Base-by-base conservation (phyloP, 1,140 invertebrate genomes). In the Xylocopa sonorina region DNA sequence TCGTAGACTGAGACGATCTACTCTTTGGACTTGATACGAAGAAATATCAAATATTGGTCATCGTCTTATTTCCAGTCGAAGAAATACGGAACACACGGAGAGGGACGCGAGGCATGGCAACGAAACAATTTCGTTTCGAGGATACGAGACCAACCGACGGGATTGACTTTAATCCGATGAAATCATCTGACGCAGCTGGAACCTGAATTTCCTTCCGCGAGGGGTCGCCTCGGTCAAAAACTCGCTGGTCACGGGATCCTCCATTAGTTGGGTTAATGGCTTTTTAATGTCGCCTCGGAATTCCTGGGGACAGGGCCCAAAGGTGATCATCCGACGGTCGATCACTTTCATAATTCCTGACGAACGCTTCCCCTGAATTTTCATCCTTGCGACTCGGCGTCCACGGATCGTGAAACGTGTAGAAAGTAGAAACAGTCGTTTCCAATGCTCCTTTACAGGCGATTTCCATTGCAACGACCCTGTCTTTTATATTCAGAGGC, bases 261-360 rank as follows among this genome's bases (percentile, higher is more conserved):
- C 50, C 76, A 64, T 71, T 74, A 78, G 62, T 71, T 14, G 12
- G 27, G 46, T 81, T 88, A 83, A 89, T 88, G 81, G 78, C 78
- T 85, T 88, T 88, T 87, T 88, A 87, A 89, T 87, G 86, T 80
- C 81, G 71, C 69, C 48, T 68, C 53, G 66, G 63, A 78, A 72
- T 83, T 74, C 75, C 29, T 53, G 29, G 27, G 41, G 57, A 50
- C 32, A 58, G 50, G n/a, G 43, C 34, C 64, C 80, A 71, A 74
- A 63, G 67, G 34, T n/a, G 48, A 72, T 76, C 41, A 29, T 32
- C 34, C 51, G 38, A 67, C 38, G 29, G 43, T 81, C 80, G 72
- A 84, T 85, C 72, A 46, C 76, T 80, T 53, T 38, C 21, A 46
- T 79, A 80, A 84, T 66, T 50, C 66, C 68, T 41, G 41, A 34